These are phyloP conservation scores for Netelia inedita DNA, from an alignment of 2,888 invertebrate species.

Conservation along the genomic window DNA sequence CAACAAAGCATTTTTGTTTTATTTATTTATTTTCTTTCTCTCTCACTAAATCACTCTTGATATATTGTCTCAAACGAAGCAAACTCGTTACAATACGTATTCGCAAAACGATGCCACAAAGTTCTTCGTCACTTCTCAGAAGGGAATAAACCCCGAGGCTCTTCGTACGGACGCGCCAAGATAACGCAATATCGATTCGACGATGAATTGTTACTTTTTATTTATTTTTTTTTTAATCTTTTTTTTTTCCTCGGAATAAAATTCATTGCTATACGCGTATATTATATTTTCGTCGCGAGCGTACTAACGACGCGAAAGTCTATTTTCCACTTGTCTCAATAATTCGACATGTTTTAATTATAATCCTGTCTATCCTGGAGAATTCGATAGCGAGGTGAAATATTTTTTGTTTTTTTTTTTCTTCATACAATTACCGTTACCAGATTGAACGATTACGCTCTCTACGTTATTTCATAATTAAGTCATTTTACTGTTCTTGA, in stretches of 20 bases:
- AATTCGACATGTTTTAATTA: constrained; percentile 2
- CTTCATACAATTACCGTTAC: constrained; percentile 5
- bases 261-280: background rate
- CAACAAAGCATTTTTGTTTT: constrained; percentile 29
- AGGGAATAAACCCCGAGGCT: constrained; percentile 8
- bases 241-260: background rate
- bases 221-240: background rate
- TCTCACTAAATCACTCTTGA: constrained; percentile 58
- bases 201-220: background rate
- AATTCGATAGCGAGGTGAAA: constrained; percentile 24
- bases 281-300: background rate
- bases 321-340: background rate
- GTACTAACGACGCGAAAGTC: background rate
- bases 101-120: constrained; percentile 47
- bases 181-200: constrained; percentile 14
- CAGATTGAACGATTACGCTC: constrained; percentile 17
- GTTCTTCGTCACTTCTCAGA: constrained; percentile 37
- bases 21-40: constrained; percentile 46
- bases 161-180: background rate
- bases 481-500: constrained; percentile 39
- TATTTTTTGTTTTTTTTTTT: constrained; percentile 9
- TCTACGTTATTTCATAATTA: constrained; percentile 28
- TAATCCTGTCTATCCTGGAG: background rate
- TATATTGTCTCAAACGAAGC: constrained; percentile 71
- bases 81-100: constrained; percentile 65